Evolutionary conservation across 2,888 invertebrate genomes (phyloP).

Genomic region (Cistogaster globosa): DNA sequence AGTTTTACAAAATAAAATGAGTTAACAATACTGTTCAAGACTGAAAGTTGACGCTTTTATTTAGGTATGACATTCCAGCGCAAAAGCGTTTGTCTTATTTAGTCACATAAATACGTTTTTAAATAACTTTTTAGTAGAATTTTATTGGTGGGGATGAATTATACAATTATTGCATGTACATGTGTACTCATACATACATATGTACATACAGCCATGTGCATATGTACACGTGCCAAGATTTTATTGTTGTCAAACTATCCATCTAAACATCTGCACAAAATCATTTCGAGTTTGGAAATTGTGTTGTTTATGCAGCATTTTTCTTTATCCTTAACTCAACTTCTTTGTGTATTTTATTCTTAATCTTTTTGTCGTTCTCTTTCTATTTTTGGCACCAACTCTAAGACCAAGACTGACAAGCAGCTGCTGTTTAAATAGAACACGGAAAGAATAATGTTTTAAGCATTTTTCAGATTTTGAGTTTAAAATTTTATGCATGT

Average conservation of each 20-base stretch:
- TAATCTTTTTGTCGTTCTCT: not conserved
- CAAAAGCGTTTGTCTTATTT: too few relatives aligned
- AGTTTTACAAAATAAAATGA: too few relatives aligned
- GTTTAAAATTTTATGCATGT: slow-evolving; percentile 8
- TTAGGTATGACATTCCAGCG: too few relatives aligned
- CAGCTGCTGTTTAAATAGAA: slow-evolving; percentile 58
- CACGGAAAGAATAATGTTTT: slow-evolving; percentile 30
- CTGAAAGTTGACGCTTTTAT: too few relatives aligned
- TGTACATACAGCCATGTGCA: not conserved
- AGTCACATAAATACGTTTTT: not conserved
- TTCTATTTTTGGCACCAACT: slow-evolving; percentile 55
- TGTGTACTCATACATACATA: slow-evolving; percentile 41
- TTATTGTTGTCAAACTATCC: slow-evolving; percentile 32
- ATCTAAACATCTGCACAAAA: slow-evolving; percentile 76
- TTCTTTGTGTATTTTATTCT: slow-evolving; percentile 16
- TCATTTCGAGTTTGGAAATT: slow-evolving; percentile 41
- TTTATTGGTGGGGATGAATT: slow-evolving; percentile 66
- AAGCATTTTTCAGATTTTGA: slow-evolving; percentile 43
- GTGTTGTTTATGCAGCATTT: slow-evolving; percentile 23
- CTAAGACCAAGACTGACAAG: slow-evolving; percentile 61
- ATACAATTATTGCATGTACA: slow-evolving; percentile 48
- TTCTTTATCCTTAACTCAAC: slow-evolving; percentile 14
- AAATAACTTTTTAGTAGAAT: not conserved
- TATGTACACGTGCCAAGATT: slow-evolving; percentile 1
- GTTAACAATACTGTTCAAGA: too few relatives aligned